Evolutionary conservation across 1,140 invertebrate species (phyloP), one percentile per base, ranked within the genome.

Genomic region (Drosophila orena): DNA sequence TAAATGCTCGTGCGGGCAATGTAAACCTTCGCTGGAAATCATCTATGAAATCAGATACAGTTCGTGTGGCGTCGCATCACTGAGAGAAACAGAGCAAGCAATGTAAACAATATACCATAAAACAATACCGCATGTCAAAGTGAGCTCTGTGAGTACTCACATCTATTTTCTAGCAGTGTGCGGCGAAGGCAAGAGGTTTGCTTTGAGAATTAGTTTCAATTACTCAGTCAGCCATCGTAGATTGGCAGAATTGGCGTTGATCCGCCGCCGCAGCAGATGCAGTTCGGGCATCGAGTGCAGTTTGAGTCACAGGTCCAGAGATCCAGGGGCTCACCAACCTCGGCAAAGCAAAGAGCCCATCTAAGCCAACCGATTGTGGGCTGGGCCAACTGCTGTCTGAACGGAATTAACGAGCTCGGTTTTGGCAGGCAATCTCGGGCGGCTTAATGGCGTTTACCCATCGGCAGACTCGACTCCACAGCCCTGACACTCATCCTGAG

Each of bases 131-230:
- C 3, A 10, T 10, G 7, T 8, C 30, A 10, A 8, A 10, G 30
- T 30, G 8, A 10, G 7, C 30, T 30, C 30, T 30, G 8, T 0
- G 24, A 27, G 6, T 27, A 6, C 17, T 17, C 17, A 17, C 4
- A 4, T 30, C 7, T 10, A 20, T 20, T 64, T 68, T 68, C 22
- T 44, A 0, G 0, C 46, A 65, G 64, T 68, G 14, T 27, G 0
- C 11, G 22, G 20, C 20, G 34, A 62, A 61, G 59, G 71, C 64
- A 57, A 64, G 53, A 61, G 55, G 58, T 79, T 86, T 76, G 49
- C 83, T 83, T 86, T 88, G 71, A 79, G 62, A 86, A 86, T 86
- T 86, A 86, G 83, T 83, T 76, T 88, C 83, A 88, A 86, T 86
- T 86, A 86, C 83, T 49, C 37, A 40, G 50, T 17, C 62, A 50